These are phyloP conservation scores for Euzetes globulus DNA, from an alignment of 2,888 invertebrate species.

Conservation along the genomic window DNA sequence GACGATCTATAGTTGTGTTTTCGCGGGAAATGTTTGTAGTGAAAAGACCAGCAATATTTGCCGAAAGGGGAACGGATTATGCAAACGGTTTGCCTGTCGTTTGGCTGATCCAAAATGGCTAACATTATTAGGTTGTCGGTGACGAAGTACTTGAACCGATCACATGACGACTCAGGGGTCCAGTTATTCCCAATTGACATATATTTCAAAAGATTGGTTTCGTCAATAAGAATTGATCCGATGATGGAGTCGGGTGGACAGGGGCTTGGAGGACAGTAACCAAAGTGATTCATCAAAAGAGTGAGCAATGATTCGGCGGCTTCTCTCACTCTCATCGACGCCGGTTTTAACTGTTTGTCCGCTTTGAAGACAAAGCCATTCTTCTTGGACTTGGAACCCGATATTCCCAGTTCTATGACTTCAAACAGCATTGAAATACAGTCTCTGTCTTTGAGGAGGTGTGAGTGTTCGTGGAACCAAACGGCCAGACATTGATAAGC, in stretches of 20 bases:
- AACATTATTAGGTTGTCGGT: conserved; percentile 81
- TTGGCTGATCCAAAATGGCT: conserved; percentile 66
- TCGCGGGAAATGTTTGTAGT: conserved; percentile 49
- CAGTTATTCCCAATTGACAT: conserved; percentile 54
- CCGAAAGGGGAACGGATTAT: conserved; percentile 87
- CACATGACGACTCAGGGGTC: conserved; percentile 57
- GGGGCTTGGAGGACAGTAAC: conserved; percentile 67
- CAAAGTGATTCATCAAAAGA: conserved; percentile 45
- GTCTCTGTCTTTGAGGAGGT: conserved; percentile 79
- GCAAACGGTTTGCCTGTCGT: conserved; percentile 30
- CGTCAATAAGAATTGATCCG: conserved; percentile 73
- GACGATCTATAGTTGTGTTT: neutral
- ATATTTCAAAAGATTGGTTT: conserved; percentile 68
- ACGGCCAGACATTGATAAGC: conserved; percentile 56
- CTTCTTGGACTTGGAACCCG: conserved; percentile 70
- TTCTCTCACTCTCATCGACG: conserved; percentile 93
- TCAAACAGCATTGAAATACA: conserved; percentile 88
- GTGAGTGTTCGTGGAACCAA: conserved; percentile 86
- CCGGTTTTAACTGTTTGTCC: conserved; percentile 91
- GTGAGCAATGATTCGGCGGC: conserved; percentile 72
- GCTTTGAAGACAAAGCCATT: conserved; percentile 62
- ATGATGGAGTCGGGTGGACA: conserved; percentile 68
- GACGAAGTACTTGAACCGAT: conserved; percentile 72
- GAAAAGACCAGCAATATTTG: conserved; percentile 87
- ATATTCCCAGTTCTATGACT: conserved; percentile 93